Conservation (phyloP, 2,797 vertebrate species). For the Gorsachius magnificus region DNA sequence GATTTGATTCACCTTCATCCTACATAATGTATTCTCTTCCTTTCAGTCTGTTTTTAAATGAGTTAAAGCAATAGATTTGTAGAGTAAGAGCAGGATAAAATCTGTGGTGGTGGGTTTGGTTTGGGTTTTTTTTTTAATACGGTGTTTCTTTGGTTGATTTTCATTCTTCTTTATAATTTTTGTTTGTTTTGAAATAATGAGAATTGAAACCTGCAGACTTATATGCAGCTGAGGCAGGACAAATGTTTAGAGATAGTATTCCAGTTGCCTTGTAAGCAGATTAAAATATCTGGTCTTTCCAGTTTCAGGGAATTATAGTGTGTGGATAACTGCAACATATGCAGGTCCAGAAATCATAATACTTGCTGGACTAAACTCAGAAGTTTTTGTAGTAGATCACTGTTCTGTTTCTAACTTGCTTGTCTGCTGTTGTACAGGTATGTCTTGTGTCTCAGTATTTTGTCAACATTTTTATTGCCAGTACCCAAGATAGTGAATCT, state of each 20-base stretch:
- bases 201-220: not conserved
- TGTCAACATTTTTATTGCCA: not conserved
- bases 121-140: not conserved
- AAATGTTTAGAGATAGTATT: not conserved
- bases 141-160: not conserved
- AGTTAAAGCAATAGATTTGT: not conserved
- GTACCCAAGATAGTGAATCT: not conserved
- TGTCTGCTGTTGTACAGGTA: not conserved
- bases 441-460: not conserved
- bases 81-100: not conserved
- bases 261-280: not conserved
- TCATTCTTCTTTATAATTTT: not conserved
- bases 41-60: not conserved
- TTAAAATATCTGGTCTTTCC: not conserved
- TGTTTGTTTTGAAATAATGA: not conserved
- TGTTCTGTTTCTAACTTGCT: not conserved
- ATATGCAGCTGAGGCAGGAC: not conserved
- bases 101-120: too few species aligned
- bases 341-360: not conserved
- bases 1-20: not conserved
- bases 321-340: not conserved
- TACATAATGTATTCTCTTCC: not conserved
- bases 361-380: not conserved
- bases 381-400: not conserved
- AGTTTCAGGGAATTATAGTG: not conserved